Conservation (phyloP, 2,888 invertebrate species). For the Campaea margaritaria region DNA sequence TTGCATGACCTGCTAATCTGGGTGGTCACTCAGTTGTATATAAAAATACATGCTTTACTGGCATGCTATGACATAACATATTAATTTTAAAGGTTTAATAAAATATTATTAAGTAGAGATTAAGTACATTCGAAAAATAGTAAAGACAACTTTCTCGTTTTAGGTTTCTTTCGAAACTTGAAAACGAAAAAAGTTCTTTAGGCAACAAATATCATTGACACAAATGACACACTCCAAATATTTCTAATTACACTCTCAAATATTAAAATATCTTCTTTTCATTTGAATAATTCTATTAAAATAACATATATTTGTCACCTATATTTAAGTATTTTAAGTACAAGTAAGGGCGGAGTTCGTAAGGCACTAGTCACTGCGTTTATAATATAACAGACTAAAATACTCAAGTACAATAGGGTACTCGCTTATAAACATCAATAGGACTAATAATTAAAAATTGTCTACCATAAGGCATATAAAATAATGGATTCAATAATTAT, state of each 20-base stretch:
- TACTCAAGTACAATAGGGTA: slow-evolving; percentile 26
- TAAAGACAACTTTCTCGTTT: slow-evolving; percentile 62
- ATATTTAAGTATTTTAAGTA: slow-evolving; percentile 13
- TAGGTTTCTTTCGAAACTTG: slow-evolving; percentile 73
- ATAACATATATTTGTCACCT: slow-evolving; percentile 14
- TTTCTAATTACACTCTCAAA: not conserved
- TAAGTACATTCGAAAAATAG: slow-evolving; percentile 32
- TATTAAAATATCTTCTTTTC: not conserved
- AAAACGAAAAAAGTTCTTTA: slow-evolving; percentile 62
- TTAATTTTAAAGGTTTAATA: not conserved
- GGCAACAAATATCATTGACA: slow-evolving; percentile 18
- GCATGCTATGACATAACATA: not conserved
- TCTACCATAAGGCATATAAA: slow-evolving; percentile 11
- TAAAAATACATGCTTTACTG: not conserved
- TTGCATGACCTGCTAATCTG: no score
- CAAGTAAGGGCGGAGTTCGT: slow-evolving; percentile 22
- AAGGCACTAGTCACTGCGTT: slow-evolving; percentile 25
- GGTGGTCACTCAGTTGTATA: no score
- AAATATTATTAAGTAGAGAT: not conserved
- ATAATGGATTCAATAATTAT: slow-evolving; percentile 4
- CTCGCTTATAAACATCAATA: slow-evolving; percentile 13
- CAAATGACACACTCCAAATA: slow-evolving; percentile 5
- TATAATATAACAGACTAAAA: slow-evolving; percentile 13
- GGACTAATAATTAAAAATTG: slow-evolving; percentile 11
- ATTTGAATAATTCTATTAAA: slow-evolving; percentile 9